Percentiles rank a stretch among this genome's conserved stretches.
phyloP scores from a whole-genome alignment of 64 coral and sea anemone genomes.

The Montipora sp. region DNA sequence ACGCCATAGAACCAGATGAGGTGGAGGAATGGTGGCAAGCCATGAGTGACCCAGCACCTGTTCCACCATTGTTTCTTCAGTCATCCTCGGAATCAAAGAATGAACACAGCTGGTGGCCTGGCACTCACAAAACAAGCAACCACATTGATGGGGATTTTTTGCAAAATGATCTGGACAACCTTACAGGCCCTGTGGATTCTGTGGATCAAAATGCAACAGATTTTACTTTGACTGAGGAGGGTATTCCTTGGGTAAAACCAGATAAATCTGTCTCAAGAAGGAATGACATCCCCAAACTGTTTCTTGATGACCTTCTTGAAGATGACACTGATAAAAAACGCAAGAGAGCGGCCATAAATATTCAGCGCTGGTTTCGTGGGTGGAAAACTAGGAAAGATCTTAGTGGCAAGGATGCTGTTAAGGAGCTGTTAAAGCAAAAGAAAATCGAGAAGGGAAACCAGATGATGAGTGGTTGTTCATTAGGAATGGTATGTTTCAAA shows the following conservation, averaged over 20 bases:
- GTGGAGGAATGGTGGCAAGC: constrained; percentile 78
- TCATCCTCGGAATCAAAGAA: constrained; percentile 63
- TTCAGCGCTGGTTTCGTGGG: constrained; percentile 87
- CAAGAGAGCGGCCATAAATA: constrained; percentile 64
- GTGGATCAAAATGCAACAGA: constrained; percentile 3
- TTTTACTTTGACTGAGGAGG: constrained; percentile 48
- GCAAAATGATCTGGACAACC: constrained; percentile 23
- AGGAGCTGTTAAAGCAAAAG: constrained; percentile 69
- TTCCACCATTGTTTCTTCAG: constrained; percentile 77
- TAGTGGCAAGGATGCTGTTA: constrained; percentile 58
- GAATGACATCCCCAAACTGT: constrained; percentile 53
- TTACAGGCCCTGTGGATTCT: not conserved
- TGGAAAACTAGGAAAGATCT: constrained; percentile 64
- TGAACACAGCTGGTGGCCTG: constrained; percentile 69
- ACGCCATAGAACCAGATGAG: constrained; percentile 34
- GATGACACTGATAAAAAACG: constrained; percentile 15
- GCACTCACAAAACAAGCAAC: not conserved
- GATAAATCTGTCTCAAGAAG: constrained; percentile 6
- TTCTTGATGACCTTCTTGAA: constrained; percentile 32
- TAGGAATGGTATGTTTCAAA: not conserved
- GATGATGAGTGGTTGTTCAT: not conserved
- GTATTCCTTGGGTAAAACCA: constrained; percentile 39
- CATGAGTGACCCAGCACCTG: constrained; percentile 51
- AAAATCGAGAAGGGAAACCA: constrained; percentile 65
- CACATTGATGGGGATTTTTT: not conserved